Base-by-base conservation (phyloP, 2,797 vertebrate species). In the Apogon hyalosoma region DNA sequence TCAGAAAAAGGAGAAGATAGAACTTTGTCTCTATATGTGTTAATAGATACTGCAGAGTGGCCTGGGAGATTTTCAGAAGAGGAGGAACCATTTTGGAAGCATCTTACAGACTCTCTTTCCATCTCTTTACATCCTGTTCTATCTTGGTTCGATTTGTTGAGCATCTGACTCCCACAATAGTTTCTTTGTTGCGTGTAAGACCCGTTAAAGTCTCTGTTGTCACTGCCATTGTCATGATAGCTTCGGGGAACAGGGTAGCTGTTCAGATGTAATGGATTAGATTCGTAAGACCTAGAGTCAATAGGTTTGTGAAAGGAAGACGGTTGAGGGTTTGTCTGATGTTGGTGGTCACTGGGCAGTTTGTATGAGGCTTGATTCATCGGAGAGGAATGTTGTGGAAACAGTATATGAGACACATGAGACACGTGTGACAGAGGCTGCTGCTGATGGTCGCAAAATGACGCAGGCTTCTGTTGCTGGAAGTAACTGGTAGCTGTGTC, bases 61-160 rank as follows among this genome's bases (percentile, higher is more conserved):
- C 47, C 24, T 15, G 61, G 62, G 7, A 84, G 63, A 70, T 63
- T 79, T 58, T 93, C 84, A 18, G 81, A 81, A 46, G 84, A 87
- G 8, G 75, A 75, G 33, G 79, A 80, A 7, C 82, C 85, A 84
- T 90, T 89, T 11, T 83, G 80, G n/a, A 85, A 83, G 62, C 48
- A 42, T 10, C 43, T 73, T 19, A 21, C 50, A 45, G 58, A 79
- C 33, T 86, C 87, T 50, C 31, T 69, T 41, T 81, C 66, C 11
- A 19, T 59, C 21, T 49, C 62, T n/a, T 56, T 80, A 71, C 56
- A 78, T 12, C 57, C 75, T 56, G 31, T 16, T 40, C 53, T 72
- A 13, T 84, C 75, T 63, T 85, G 69, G 42, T 79, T 61, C 62
- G 66, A 60, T 6, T 28, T 50, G 16, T 69, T 80, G 13, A 42